Percentiles rank a stretch among this genome's conserved stretches.
phyloP scores from a whole-genome alignment of 1,140 invertebrate genomes.

The Venturia canescens region DNA sequence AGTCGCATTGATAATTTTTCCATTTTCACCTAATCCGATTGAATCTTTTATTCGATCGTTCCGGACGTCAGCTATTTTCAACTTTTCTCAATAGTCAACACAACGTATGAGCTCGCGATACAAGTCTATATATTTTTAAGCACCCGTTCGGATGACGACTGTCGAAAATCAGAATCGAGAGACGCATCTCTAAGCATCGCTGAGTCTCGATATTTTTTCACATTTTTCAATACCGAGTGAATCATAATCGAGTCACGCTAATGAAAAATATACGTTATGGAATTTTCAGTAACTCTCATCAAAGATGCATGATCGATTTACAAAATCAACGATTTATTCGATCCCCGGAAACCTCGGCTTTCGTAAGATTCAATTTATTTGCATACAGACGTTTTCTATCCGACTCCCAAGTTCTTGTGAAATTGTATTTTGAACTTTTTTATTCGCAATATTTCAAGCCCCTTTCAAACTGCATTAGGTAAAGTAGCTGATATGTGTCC shows the following conservation, averaged over 20 bases:
- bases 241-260: too few species aligned
- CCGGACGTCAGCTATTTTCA: constrained; percentile 30
- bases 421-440: background rate
- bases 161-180: too few species aligned
- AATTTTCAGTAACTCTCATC: too few species aligned
- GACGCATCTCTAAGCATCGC: too few species aligned
- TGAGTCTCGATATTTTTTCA: too few species aligned
- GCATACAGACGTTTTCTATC: background rate
- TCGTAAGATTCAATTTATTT: background rate
- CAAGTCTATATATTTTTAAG: too few species aligned
- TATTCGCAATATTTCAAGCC: background rate
- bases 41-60: constrained; percentile 51
- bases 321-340: too few species aligned
- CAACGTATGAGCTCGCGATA: background rate
- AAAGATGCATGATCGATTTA: too few species aligned
- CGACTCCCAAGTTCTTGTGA: background rate
- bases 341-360: too few species aligned
- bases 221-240: too few species aligned
- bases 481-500: constrained; percentile 4
- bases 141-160: too few species aligned
- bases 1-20: constrained; percentile 58
- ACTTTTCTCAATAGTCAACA: constrained; percentile 27
- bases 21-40: constrained; percentile 58
- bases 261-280: too few species aligned
- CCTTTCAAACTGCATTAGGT: constrained; percentile 15